These are phyloP conservation scores for Anastatus disparis DNA, from an alignment of 1,140 invertebrate species.

Conservation along the genomic window DNA sequence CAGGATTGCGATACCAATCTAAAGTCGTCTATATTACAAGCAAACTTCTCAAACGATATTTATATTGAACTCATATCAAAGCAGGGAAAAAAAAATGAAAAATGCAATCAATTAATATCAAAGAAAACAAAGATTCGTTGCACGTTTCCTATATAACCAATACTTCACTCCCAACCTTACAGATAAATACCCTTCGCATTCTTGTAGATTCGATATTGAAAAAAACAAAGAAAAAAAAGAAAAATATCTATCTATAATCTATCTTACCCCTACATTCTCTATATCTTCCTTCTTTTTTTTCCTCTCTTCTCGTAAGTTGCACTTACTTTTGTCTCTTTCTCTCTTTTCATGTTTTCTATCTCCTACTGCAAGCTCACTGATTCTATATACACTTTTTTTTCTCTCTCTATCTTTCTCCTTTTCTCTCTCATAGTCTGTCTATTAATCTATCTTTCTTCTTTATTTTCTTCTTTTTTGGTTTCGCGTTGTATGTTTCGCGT, in stretches of 20 bases:
- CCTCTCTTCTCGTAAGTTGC: background rate
- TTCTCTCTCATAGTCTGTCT: background rate
- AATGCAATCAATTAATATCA: too few species aligned
- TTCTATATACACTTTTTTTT: too few species aligned
- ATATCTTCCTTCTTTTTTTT: background rate
- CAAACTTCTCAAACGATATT: too few species aligned
- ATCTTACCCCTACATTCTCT: background rate
- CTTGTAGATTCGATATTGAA: slow-evolving; percentile 5
- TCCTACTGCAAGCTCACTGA: too few species aligned
- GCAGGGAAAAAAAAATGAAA: too few species aligned
- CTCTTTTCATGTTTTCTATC: background rate
- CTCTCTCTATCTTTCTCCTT: background rate
- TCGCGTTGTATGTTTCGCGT: background rate
- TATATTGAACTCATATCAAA: too few species aligned
- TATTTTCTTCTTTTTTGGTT: background rate
- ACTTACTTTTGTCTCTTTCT: background rate
- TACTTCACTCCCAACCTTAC: too few species aligned
- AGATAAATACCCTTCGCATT: too few species aligned
- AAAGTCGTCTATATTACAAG: too few species aligned
- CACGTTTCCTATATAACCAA: too few species aligned
- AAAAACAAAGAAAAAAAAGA: background rate
- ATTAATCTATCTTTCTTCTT: background rate
- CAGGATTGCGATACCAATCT: too few species aligned
- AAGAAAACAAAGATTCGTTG: too few species aligned
- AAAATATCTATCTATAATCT: slow-evolving; percentile 21